Evolutionary conservation across 2,113 vertebrate genomes (phyloP).

Genomic region (Stomatorhinus ivindoensis): DNA sequence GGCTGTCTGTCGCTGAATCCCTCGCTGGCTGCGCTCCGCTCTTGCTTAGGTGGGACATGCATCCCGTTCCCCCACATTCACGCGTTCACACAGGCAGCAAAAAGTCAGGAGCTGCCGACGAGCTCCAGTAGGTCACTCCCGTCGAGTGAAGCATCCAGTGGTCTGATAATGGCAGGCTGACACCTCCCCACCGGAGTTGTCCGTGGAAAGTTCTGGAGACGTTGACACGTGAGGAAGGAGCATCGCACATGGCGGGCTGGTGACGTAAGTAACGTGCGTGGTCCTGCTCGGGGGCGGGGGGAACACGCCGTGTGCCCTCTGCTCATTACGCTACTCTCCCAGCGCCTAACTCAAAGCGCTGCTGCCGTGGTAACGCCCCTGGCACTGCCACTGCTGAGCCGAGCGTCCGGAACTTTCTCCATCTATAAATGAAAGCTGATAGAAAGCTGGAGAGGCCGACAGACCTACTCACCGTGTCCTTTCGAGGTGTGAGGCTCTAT

Average conservation of each 20-base stretch:
- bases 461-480: conserved; percentile 8
- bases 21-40: conserved; percentile 15
- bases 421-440: neutral
- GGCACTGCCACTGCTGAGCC: neutral
- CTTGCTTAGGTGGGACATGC: neutral
- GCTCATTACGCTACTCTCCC: neutral
- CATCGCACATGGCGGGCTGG: neutral
- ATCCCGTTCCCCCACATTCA: neutral
- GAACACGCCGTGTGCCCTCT: neutral
- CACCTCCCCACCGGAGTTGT: neutral
- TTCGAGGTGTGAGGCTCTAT: neutral
- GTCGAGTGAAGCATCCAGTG: neutral
- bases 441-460: conserved; percentile 26
- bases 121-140: neutral
- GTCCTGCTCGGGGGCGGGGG: neutral
- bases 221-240: neutral
- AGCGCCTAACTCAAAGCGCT: neutral
- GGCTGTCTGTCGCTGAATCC: conserved; percentile 36
- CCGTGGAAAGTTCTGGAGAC: neutral
- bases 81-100: neutral
- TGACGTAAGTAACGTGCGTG: neutral
- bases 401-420: neutral
- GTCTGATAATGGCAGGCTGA: conserved; percentile 28
- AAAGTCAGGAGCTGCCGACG: neutral
- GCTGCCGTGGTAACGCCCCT: neutral